Evolutionary conservation across 2,113 vertebrate genomes (phyloP), one percentile per base, ranked within the genome.

Genomic region (Phrynosoma platyrhinos): DNA sequence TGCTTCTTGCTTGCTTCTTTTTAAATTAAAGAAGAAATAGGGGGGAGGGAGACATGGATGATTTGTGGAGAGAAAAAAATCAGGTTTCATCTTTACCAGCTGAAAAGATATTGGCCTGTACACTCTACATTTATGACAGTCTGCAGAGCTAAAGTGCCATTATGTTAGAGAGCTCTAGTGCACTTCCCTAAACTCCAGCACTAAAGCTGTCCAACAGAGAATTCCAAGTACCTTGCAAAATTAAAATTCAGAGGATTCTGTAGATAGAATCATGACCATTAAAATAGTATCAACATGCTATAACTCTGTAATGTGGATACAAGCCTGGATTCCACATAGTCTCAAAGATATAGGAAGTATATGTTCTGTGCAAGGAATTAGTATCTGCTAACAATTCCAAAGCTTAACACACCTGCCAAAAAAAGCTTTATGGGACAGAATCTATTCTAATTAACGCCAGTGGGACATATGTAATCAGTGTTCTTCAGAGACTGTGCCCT

Each of bases 381-480:
- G 69, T 36, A 86, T 75, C 71, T 42, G 40, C 27, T 82, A 20
- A n/a, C 27, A 52, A 9, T 8, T 74, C 71, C 21, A 32, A 62
- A 87, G 64, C 58, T 58, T 77, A 77, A 64, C 25, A 47, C 16
- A 32, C 7, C 25, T 85, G 55, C 76, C 36, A 64, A 64, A 9
- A 9, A 27, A 9, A 36, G 47, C 52, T 55, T 72, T 71, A 8
- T 27, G 77, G 23, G 52, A 55, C 68, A 13, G 52, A 80, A n/a
- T 78, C 58, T 52, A 27, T 30, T 86, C 42, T 64, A 32, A 36
- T 69, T 86, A 86, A 86, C 79, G 36, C 20, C 76, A 86, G 21
- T 68, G 47, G 13, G 64, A 53, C 20, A 20, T 47, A 52, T 2
- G 12, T 23, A 79, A 58, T 79, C 18, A 23, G n/a, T 68, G 40